These are phyloP conservation scores for Pinna nobilis DNA, from an alignment of 1,140 invertebrate species.

Conservation along the genomic window DNA sequence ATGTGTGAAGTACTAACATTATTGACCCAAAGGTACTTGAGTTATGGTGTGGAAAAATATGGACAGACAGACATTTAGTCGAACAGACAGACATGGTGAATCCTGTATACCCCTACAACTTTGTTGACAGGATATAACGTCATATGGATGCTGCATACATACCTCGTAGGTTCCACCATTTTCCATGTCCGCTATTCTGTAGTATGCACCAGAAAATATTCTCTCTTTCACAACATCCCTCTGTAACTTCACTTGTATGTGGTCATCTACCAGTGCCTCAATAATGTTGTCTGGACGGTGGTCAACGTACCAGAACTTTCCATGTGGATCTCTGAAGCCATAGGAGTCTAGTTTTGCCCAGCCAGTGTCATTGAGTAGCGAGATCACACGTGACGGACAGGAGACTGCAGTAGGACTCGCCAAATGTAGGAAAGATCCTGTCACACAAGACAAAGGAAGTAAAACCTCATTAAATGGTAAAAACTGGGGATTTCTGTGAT, in stretches of 20 bases:
- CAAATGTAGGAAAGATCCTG: conserved; percentile 52
- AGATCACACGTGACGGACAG: conserved; percentile 49
- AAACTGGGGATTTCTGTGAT: background rate
- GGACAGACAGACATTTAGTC: background rate
- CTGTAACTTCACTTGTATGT: conserved; percentile 48
- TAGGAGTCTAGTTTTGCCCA: conserved; percentile 39
- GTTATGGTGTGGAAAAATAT: no score
- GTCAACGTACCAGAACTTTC: conserved; percentile 36
- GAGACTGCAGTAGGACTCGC: conserved; percentile 29
- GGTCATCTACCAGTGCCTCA: conserved; percentile 18
- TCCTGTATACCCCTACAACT: background rate
- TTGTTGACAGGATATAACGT: background rate
- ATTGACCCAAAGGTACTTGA: no score
- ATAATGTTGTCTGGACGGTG: conserved; percentile 38
- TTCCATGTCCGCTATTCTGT: conserved; percentile 47
- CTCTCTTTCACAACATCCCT: conserved; percentile 36
- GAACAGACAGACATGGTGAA: background rate
- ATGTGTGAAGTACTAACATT: no score
- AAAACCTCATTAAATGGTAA: background rate
- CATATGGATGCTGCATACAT: background rate
- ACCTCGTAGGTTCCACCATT: conserved; percentile 54
- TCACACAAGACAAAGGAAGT: background rate
- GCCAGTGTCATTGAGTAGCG: conserved; percentile 19
- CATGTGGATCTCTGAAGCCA: conserved; percentile 36
- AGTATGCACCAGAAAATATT: conserved; percentile 47